Percentiles rank a stretch among this genome's conserved stretches.
Evolutionary conservation across 2,797 vertebrate genomes (phyloP).

Genomic region (Mycteria americana): DNA sequence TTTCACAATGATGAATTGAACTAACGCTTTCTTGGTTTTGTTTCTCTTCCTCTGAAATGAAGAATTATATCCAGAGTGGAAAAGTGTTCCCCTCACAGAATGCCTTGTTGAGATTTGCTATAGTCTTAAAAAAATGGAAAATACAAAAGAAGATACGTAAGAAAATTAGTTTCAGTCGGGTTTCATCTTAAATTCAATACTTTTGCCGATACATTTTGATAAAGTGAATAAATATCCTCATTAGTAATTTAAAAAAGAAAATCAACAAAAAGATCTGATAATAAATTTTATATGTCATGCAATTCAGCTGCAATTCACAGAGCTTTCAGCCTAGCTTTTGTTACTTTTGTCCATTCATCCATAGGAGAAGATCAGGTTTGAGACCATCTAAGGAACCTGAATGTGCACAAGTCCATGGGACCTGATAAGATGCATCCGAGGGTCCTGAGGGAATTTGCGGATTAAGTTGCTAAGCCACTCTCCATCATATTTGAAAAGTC

Average conservation of each 20-base stretch:
- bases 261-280: background rate
- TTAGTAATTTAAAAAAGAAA: background rate
- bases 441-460: no score
- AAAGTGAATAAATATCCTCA: background rate
- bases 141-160: background rate
- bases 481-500: background rate
- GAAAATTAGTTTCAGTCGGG: background rate
- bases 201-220: background rate
- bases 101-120: background rate
- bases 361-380: background rate
- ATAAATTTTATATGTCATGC: background rate
- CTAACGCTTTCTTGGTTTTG: background rate
- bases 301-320: background rate
- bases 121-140: background rate
- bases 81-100: background rate
- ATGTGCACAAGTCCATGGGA: background rate
- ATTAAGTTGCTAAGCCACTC: background rate
- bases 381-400: background rate
- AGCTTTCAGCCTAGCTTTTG: background rate
- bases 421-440: background rate
- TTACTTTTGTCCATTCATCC: background rate
- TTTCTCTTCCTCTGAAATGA: background rate
- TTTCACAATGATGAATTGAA: background rate
- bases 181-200: background rate
- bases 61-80: background rate